phyloP scores from a whole-genome alignment of 2,113 vertebrate genomes.

The Macrotus californicus region DNA sequence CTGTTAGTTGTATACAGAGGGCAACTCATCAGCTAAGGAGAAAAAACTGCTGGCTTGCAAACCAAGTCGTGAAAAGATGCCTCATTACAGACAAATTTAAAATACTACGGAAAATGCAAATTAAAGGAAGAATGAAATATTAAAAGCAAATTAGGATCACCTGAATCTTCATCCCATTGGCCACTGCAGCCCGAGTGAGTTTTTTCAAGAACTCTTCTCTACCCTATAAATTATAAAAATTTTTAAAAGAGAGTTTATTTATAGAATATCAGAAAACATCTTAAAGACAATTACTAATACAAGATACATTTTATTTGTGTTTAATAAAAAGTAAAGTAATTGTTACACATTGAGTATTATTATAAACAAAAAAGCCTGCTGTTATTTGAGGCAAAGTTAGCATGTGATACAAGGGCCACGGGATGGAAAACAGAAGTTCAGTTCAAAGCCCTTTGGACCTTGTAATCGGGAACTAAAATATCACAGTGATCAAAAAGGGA shows the following conservation, averaged over 20 bases:
- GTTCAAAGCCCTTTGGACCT: neutral
- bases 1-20: conserved; percentile 44
- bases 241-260: neutral
- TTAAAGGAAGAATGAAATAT: conserved; percentile 50
- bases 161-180: conserved; percentile 54
- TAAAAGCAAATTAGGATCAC: conserved; percentile 68
- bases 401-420: neutral
- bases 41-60: conserved; percentile 58
- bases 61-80: conserved; percentile 46
- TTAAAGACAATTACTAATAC: neutral
- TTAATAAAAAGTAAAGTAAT: neutral
- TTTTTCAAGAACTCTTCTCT: conserved; percentile 69
- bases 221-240: conserved; percentile 44
- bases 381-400: neutral
- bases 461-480: neutral
- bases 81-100: conserved; percentile 62
- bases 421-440: neutral
- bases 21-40: conserved; percentile 54
- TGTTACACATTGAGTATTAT: neutral
- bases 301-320: neutral
- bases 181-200: conserved; percentile 54
- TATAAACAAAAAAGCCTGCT: neutral
- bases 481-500: neutral
- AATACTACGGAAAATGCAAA: conserved; percentile 55
- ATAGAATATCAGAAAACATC: neutral